Evolutionary conservation across 2,113 vertebrate species (phyloP), one percentile per base, ranked within the genome.

Genomic region (Mohoua ochrocephala): DNA sequence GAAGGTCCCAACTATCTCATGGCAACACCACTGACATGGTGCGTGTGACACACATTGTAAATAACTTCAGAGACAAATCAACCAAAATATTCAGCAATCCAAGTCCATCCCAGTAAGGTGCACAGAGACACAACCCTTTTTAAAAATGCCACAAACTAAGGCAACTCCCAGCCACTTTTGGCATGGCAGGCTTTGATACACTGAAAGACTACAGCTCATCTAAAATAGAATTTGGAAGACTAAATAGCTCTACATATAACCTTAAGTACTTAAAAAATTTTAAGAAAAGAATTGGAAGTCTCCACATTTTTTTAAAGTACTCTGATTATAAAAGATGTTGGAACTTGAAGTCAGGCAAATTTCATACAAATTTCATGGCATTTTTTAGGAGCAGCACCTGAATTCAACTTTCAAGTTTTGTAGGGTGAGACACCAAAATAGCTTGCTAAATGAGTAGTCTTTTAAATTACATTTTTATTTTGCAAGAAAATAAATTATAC

Each of bases 401-500:
- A 81, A 89, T 57, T 82, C 26, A 53, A 13, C 50, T 81, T 61
- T 70, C 50, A 77, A 92, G 91, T 52, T 79, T n/a, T 68, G 76
- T 47, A 86, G 35, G 42, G 39, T 78, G 94, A 83, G 96, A 98
- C 75, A 97, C 33, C 82, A 97, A 95, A 90, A 96, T 96, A 91
- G 79, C 92, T 97, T 96, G 94, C 88, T 97, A 92, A 82, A 92
- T 39, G 49, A 93, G 82, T 37, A 89, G 93, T 95, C 93, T 98
- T 98, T 98, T 98, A 98, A 98, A 98, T 97, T 98, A 98, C 97
- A 97, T 98, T 97, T 99, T 99, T 99, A 99, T 99, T 99, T 98
- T 98, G 98, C 98, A 98, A 98, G 98, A 98, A 99, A 99, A 99
- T 98, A 99, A 99, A 99, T 99, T 98, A 99, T 98, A 99, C 98